Evolutionary conservation across 2,888 invertebrate genomes (phyloP).

Genomic region (Ormyrus thymus): DNA sequence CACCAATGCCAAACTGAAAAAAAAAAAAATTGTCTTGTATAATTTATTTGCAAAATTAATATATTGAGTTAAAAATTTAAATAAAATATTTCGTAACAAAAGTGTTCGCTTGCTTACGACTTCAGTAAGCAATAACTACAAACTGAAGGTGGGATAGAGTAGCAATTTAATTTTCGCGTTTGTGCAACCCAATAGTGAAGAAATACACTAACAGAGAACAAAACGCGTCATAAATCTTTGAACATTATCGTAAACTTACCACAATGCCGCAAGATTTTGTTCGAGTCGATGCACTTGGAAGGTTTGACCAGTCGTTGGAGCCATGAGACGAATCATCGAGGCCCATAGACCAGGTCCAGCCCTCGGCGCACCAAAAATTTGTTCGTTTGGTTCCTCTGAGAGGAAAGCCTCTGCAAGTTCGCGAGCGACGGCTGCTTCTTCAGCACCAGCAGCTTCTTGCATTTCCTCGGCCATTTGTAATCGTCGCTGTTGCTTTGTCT

Average conservation of each 20-base stretch:
- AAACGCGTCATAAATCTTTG: slow-evolving; percentile 27
- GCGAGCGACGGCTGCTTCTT: slow-evolving; percentile 95
- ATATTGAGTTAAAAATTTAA: background rate
- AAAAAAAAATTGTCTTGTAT: slow-evolving; percentile 18
- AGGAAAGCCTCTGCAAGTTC: slow-evolving; percentile 99
- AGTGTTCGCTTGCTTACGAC: slow-evolving; percentile 51
- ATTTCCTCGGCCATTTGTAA: slow-evolving; percentile 99
- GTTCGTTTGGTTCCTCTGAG: slow-evolving; percentile 95
- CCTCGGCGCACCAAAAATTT: slow-evolving; percentile 95
- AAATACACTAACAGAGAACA: slow-evolving; percentile 26
- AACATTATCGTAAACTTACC: slow-evolving; percentile 73
- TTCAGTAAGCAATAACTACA: slow-evolving; percentile 49
- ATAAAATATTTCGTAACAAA: slow-evolving; percentile 1
- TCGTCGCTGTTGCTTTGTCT: slow-evolving; percentile 93
- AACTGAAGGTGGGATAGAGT: slow-evolving; percentile 55
- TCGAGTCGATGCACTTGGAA: slow-evolving; percentile 87
- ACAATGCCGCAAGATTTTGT: slow-evolving; percentile 97
- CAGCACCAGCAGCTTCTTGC: slow-evolving; percentile 97
- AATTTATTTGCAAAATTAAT: background rate
- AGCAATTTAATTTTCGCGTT: slow-evolving; percentile 50
- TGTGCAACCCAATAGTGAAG: slow-evolving; percentile 25
- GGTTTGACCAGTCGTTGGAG: slow-evolving; percentile 88
- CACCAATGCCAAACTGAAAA: slow-evolving; percentile 82
- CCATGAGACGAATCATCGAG: slow-evolving; percentile 89
- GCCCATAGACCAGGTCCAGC: slow-evolving; percentile 98